Evolutionary conservation across 1,140 invertebrate genomes (phyloP).

Genomic region (Manduca sexta): DNA sequence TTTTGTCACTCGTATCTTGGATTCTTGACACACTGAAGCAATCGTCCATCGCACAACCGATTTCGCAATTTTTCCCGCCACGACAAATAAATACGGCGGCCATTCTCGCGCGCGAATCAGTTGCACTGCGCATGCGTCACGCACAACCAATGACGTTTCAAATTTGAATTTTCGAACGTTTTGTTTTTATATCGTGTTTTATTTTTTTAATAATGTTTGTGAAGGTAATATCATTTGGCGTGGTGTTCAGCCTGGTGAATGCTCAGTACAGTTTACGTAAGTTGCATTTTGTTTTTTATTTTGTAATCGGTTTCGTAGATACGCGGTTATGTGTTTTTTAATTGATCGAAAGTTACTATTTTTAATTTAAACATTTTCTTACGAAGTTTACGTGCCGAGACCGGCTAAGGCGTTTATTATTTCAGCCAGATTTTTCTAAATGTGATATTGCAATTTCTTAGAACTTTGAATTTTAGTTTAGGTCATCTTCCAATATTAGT

Average conservation of each 20-base stretch:
- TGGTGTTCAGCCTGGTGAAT: neutral
- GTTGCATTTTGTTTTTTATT: conserved; percentile 3
- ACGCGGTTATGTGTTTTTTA: no score
- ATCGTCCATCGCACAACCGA: neutral
- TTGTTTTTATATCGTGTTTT: conserved; percentile 2
- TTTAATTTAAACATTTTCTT: no score
- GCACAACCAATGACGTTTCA: neutral
- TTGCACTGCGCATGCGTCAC: conserved; percentile 9
- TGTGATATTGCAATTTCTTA: no score
- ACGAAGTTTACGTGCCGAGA: no score
- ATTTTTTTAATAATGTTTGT: neutral
- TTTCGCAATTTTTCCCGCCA: conserved; percentile 11
- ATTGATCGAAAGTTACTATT: no score
- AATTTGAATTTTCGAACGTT: conserved; percentile 7
- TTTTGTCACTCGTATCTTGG: no score
- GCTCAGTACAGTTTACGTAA: conserved; percentile 4
- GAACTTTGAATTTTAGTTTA: no score
- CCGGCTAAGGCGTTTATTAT: no score
- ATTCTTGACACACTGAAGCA: conserved; percentile 1
- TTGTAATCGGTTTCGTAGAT: neutral
- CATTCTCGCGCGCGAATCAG: conserved; percentile 15
- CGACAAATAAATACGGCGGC: conserved; percentile 14
- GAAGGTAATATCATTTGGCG: conserved; percentile 1
- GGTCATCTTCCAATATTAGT: no score
- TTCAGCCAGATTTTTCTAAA: no score